Evolutionary conservation across 2,113 vertebrate species (phyloP).

Genomic region (western clawed frog (Xenopus tropicalis)): UCB_Xtro_10.0 CM004450.2:88534501-88535000

Average conservation of each 20-base stretch:
- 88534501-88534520: too few relatives aligned
- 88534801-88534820: slow-evolving; percentile 15
- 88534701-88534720: slow-evolving; percentile 4
- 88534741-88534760: slow-evolving; percentile 25
- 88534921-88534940: slow-evolving; percentile 1
- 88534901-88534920: slow-evolving; percentile 27
- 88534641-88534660: too few relatives aligned
- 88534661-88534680: too few relatives aligned
- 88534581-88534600: too few relatives aligned
- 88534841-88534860: slow-evolving; percentile 30
- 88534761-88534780: slow-evolving; percentile 11
- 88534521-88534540: too few relatives aligned
- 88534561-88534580: too few relatives aligned
- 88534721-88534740: slow-evolving; percentile 26
- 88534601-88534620: too few relatives aligned
- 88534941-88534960: slow-evolving; percentile 6
- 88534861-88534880: slow-evolving; percentile 32
- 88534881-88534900: slow-evolving; percentile 10
- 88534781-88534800: background rate
- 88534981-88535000: too few relatives aligned
- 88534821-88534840: slow-evolving; percentile 40
- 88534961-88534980: background rate
- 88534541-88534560: too few relatives aligned
- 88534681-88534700: too few relatives aligned
- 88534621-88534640: too few relatives aligned